Evolutionary conservation across 2,113 vertebrate genomes (phyloP).

Genomic region (Barnardius zonarius): DNA sequence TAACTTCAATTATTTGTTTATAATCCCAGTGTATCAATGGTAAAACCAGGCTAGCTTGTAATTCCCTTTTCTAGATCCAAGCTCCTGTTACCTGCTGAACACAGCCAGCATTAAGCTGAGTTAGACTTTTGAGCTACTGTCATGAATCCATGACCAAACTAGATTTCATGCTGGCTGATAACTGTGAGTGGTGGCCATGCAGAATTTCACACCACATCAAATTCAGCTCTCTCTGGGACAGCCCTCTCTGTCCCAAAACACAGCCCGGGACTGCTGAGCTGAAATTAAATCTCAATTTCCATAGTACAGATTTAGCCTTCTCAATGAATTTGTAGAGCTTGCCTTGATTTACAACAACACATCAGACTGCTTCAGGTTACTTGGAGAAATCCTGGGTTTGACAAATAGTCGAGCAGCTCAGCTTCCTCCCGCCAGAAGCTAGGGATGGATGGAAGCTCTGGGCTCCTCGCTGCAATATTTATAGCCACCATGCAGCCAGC

Average conservation of each 20-base stretch:
- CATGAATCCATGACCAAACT: neutral
- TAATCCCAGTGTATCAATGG: neutral
- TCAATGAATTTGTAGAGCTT: neutral
- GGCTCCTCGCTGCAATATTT: conserved; percentile 14
- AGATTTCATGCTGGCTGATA: neutral
- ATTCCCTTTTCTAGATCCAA: neutral
- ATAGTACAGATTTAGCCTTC: neutral
- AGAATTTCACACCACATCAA: neutral
- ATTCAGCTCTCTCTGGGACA: neutral
- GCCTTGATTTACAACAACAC: neutral
- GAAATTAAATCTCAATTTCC: neutral
- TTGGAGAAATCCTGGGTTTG: neutral
- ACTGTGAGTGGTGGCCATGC: neutral
- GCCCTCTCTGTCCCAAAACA: neutral
- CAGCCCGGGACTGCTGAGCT: rapidly evolving
- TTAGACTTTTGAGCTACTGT: neutral
- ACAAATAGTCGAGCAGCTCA: neutral
- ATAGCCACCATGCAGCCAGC: neutral
- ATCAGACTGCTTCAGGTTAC: neutral
- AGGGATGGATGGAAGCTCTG: neutral
- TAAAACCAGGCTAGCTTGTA: neutral
- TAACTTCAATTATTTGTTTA: neutral
- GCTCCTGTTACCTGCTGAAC: neutral
- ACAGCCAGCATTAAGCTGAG: neutral
- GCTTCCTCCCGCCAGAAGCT: neutral